Base-by-base conservation (phyloP, 2,797 vertebrate species). In the Carduelis carduelis region DNA sequence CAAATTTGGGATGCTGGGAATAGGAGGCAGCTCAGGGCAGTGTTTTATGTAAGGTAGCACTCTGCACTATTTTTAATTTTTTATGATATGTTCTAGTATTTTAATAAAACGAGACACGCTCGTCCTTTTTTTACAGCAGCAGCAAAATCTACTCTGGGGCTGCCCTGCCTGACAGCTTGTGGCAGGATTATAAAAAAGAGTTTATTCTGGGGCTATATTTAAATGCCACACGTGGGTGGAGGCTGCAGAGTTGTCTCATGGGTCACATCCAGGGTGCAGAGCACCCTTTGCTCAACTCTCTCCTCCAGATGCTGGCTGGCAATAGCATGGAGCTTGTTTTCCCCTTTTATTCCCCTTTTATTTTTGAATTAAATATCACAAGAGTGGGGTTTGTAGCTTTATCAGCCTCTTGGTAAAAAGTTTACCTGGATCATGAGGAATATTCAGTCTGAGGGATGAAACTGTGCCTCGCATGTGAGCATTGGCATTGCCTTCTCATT, bases 131-230 rank as follows among this genome's bases (percentile, higher is more conserved):
- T 83, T 52, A 86, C 61, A 95, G n/a, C 5, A 4, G 72, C 94
- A 94, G 82, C 87, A 96, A 87, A 95, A 96, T 88, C 94, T 23
- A 23, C n/a, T 94, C 61, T 27, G 63, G 83, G 79, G 80, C 90
- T 94, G 90, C 83, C 87, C 94, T 95, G 77, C 85, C 69, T 41
- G 83, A 88, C 93, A 95, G 96, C 85, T 93, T 95, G 83, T 79
- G 85, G 80, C 80, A 90, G 91, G 94, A 95, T 97, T 97, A 95
- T 72, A 76, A 81, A 83, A 74, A 85, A 77, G 75, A 91, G 72
- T 97, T 97, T 90, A 83, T 95, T 95, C 83, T 95, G 64, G 26
- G 93, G 66, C 70, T 96, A 49, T 81, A 87, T 94, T 81, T 95
- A 93, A 97, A 90, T 87, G 63, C 47, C 79, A 30, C 34, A 78